Base-by-base conservation (phyloP, 2,797 vertebrate genomes). In the Catostomus latipinnis region DNA sequence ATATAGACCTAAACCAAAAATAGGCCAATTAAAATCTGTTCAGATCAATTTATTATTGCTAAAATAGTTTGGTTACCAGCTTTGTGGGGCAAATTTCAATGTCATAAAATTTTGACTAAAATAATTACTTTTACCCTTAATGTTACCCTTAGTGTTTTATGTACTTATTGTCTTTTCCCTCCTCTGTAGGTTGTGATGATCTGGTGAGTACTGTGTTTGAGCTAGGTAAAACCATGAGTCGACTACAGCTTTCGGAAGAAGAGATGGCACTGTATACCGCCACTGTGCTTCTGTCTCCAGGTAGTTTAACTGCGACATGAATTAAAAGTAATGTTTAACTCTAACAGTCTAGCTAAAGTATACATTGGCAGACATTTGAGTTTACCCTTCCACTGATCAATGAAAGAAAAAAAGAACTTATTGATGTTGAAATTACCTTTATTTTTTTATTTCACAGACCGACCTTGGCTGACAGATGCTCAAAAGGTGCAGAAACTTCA, bases 201-300 rank as follows among this genome's bases (percentile, higher is more conserved):
- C 94, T 98, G 58, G 93, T 97, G 52, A 89, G 78, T 0, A 90
- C 95, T 0, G 81, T 97, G 70, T 97, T 95, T 12, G 96, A 97
- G 87, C 89, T 98, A 49, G 96, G 94, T 13, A 95, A 94, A 90
- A 93, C 91, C 82, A 87, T 97, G 83, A 96, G 94, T 77, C 94
- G 94, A 56, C 87, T 96, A 43, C 95, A 97, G 88, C 93, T 98
- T 76, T 94, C 94, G 0, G 96, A 97, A 0, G 96, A 97, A 66
- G 96, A 97, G 86, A 94, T 96, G 74, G 96, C 96, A 12, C 92
- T 98, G 8, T 97, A 97, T 91, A 95, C 95, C 0, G 95, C 96
- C 0, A 92, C 95, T 0, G 94, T 97, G 71, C 91, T 98, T 71
- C 92, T 98, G 79, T 96, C 96, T 8, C 96, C 96, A 63, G 96